phyloP scores from a whole-genome alignment of 2,888 invertebrate species.

The Cremastinae sp. region DNA sequence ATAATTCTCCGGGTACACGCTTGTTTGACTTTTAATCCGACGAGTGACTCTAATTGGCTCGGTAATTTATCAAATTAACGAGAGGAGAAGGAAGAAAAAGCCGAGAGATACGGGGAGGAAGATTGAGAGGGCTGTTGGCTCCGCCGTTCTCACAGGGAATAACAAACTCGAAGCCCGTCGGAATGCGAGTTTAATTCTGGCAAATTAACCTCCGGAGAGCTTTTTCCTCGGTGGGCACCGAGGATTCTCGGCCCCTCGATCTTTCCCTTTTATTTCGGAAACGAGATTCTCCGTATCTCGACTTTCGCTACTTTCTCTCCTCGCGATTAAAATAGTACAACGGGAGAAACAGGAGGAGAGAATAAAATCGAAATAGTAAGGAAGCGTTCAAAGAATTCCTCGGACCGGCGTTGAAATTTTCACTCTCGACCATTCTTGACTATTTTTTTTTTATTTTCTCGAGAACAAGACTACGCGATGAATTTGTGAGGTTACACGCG shows the following conservation, averaged over 20 bases:
- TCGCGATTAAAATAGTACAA: conserved; percentile 48
- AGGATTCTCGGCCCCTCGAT: conserved; percentile 14
- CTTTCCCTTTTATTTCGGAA: conserved; percentile 44
- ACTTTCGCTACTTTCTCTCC: background rate
- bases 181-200: conserved; percentile 56
- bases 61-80: conserved; percentile 50
- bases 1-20: background rate
- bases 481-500: conserved; percentile 18
- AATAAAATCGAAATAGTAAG: conserved; percentile 10
- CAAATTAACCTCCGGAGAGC: conserved; percentile 57
- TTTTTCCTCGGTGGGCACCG: conserved; percentile 22
- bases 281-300: conserved; percentile 37
- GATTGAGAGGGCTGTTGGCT: conserved; percentile 2
- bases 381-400: background rate
- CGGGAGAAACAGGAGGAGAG: background rate
- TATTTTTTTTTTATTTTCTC: conserved; percentile 3
- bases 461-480: conserved; percentile 10
- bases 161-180: conserved; percentile 43
- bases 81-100: conserved; percentile 25
- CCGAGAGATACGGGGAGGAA: conserved; percentile 5
- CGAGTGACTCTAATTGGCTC: conserved; percentile 51
- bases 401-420: conserved; percentile 8
- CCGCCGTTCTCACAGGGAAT: conserved; percentile 16
- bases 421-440: conserved; percentile 7
- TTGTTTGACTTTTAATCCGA: conserved; percentile 43